phyloP scores from a whole-genome alignment of 1,140 invertebrate species.

The Drosophila leontia region DNA sequence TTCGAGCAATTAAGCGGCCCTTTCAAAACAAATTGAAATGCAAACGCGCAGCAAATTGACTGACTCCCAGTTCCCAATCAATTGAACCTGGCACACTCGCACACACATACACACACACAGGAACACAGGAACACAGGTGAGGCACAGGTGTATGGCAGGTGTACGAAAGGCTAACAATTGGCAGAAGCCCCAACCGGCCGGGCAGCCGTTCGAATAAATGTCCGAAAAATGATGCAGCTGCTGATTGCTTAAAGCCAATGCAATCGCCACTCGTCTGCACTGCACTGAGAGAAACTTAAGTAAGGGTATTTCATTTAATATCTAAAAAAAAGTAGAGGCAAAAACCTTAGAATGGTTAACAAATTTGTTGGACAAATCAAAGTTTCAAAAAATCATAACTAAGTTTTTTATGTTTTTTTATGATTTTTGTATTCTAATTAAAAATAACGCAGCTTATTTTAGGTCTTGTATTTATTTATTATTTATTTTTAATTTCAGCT shows the following conservation, averaged over 20 bases:
- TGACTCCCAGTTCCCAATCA: conserved; percentile 51
- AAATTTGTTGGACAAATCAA: no score
- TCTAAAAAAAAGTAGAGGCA: no score
- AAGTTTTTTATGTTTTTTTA: no score
- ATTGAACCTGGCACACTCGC: conserved; percentile 32
- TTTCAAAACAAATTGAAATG: conserved; percentile 71
- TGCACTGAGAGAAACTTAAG: conserved; percentile 1
- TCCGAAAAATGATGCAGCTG: conserved; percentile 48
- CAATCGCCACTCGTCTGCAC: conserved; percentile 37
- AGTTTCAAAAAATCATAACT: no score
- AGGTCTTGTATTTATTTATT: no score
- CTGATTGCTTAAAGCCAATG: conserved; percentile 71
- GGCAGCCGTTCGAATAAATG: conserved; percentile 22
- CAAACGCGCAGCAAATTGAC: conserved; percentile 63
- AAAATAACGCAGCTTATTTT: no score
- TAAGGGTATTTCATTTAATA: no score
- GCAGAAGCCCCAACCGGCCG: neutral
- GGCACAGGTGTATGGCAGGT: conserved; percentile 26
- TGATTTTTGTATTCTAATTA: no score
- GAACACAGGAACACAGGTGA: neutral
- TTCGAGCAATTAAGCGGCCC: conserved; percentile 61
- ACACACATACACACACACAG: neutral
- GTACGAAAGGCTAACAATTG: conserved; percentile 35
- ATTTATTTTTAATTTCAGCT: no score
- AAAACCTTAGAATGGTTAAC: no score